Evolutionary conservation across 2,113 vertebrate genomes (phyloP), one percentile per base, ranked within the genome.

Genomic region (Pelecanoides urinatrix): DNA sequence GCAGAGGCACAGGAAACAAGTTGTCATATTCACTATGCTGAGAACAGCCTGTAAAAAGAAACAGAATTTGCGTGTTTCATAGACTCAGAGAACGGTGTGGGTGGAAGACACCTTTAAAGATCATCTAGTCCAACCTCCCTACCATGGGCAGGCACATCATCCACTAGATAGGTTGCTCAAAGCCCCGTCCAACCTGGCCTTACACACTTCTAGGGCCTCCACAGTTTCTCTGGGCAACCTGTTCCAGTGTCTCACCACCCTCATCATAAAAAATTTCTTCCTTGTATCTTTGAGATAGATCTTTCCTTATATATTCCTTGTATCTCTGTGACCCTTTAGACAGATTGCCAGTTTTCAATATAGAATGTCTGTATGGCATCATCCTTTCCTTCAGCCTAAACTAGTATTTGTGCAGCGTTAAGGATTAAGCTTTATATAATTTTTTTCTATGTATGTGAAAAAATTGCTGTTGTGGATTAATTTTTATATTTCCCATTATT

Each of bases 401-500:
- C 17, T 10, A 11, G 68, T 6, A 13, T 65, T 55, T 13, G 21
- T 25, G 12, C 29, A 38, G 19, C 7, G 19, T 29, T 45, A 23
- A 30, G 8, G 34, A 23, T 36, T 79, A 62, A 76, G 19, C 10
- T 4, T 59, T 63, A 49, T 25, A 26, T 17, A 17, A 3, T 17
- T 68, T 83, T 83, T 58, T 67, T 58, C 40, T 16, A 55, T 20
- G 23, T 76, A 79, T 32, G 50, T 62, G 53, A 94, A 89, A 72
- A 95, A 67, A 47, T 16, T 62, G 72, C 93, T 67, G 47, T 61
- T 87, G 40, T 14, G 71, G 76, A 86, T 90, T 30, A 58, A 73
- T 77, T 92, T 52, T 91, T 85, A 88, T 91, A 78, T 96, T 88
- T 95, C 42, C 77, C 75, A 52, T 91, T 84, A 78, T 50, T 49